A percentile compares a stretch with the other conserved stretches of the same genome.
Evolutionary conservation across 2,888 invertebrate species (phyloP).

Genomic region (Tipula unca): DNA sequence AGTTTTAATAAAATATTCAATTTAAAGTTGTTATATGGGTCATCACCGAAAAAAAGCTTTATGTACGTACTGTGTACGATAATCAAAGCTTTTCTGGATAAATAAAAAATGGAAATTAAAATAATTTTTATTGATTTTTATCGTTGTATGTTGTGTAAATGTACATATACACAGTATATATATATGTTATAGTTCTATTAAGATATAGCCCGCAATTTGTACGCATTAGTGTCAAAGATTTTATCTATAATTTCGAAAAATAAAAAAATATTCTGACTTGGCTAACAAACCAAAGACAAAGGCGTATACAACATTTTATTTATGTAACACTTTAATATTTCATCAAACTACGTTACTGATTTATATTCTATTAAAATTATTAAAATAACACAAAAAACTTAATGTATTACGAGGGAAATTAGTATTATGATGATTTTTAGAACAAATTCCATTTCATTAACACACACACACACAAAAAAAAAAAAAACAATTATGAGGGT

Average conservation of each 20-base stretch:
- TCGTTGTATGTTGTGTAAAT: no score
- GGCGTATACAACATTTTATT: neutral
- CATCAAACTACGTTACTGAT: neutral
- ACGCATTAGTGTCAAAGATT: conserved; percentile 33
- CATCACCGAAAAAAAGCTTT: neutral
- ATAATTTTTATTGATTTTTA: neutral
- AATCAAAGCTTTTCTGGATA: neutral
- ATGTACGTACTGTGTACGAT: neutral
- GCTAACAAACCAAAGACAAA: neutral
- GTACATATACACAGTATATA: neutral
- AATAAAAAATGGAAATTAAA: neutral
- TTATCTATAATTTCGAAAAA: conserved; percentile 26
- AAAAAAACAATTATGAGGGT: conserved; percentile 15
- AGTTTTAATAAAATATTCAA: conserved; percentile 8
- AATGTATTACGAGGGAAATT: conserved; percentile 15
- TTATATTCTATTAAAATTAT: neutral
- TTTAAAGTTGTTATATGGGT: neutral
- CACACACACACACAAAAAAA: neutral
- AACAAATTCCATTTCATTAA: conserved; percentile 14
- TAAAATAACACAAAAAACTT: neutral
- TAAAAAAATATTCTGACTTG: conserved; percentile 17
- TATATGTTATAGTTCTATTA: conserved; percentile 19
- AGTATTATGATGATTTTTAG: conserved; percentile 14
- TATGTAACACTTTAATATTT: neutral
- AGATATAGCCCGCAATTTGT: conserved; percentile 31